Evolutionary conservation across 2,113 vertebrate genomes (phyloP).

Genomic region (Pterocles orientalis): DNA sequence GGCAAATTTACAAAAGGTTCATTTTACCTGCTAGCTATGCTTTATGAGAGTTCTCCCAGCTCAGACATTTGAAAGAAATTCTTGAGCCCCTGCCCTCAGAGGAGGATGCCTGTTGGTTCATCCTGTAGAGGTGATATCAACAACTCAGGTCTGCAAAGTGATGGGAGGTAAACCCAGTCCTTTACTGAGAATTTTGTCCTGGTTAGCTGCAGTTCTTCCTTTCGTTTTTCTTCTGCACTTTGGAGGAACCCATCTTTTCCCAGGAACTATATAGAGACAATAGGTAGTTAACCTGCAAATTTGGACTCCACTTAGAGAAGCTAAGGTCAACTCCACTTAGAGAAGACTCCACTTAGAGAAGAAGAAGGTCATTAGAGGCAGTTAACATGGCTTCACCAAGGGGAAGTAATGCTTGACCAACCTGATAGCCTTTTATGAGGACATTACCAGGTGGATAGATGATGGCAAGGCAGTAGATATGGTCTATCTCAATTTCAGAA

Average conservation of each 20-base stretch:
- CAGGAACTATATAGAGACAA: background rate
- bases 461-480: no score
- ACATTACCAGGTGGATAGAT: no score
- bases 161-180: background rate
- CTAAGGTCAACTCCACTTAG: no score
- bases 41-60: background rate
- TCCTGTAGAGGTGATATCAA: fast-evolving
- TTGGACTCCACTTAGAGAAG: background rate
- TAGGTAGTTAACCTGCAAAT: background rate
- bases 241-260: background rate
- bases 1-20: background rate
- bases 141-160: background rate
- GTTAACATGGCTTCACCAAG: no score
- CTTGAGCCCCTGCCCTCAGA: background rate
- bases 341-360: no score
- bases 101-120: background rate
- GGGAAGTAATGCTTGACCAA: no score
- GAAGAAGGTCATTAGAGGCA: no score
- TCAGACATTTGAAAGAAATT: background rate
- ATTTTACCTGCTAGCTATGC: background rate
- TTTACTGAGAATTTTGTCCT: background rate
- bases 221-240: background rate
- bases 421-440: no score
- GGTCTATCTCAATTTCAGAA: no score
- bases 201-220: background rate